Base-by-base conservation (phyloP, 2,797 vertebrate species). In the Tokudaia tokunoshimensis region DNA sequence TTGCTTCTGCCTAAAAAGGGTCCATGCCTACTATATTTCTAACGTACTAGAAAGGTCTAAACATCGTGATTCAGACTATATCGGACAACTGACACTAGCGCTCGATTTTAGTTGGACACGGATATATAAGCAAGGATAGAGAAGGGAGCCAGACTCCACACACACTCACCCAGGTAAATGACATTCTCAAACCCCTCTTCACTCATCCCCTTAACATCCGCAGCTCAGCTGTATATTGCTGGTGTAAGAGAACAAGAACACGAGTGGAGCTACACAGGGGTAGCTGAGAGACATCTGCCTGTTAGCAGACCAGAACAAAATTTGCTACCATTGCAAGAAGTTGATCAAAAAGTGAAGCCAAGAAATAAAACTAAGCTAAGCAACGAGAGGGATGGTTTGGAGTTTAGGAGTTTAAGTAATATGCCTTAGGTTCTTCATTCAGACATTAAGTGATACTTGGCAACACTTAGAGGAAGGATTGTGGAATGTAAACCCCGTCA, bases 261-360 rank as follows among this genome's bases (percentile, higher is more conserved):
- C 84, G 57, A 78, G 82, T 75, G 70, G 82, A 80, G 52, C 91
- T 94, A 87, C n/a, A 91, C 84, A 83, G 44, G 90, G 70, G 41
- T 24, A 95, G 93, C 52, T 92, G 89, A 96, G 76, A 96, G 80
- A 88, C 80, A 93, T 83, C 92, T 94, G 95, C 94, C 92, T 95
- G 79, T 92, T 95, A 91, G 92, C 91, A 96, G 95, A 96, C 82
- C 92, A 95, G 75, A 96, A 95, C 63, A 97, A 95, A 96, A 95
- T 83, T 37, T 91, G 95, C 95, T 89, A 94, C 95, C 92, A 61
- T 72, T 86, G 78, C 82, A 96, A 95, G 76, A 72, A 86, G 81
- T 1, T 79, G 84, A 34, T 87, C 93, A 95, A 90, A 89, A 78
- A 31, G 55, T 65, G n/a, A 79, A 89, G 57, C 47, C 94, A 91